A percentile compares a stretch with the other conserved stretches of the same genome.
These are phyloP conservation scores for Dicrurus megarhynchus DNA, from an alignment of 2,113 vertebrate species.

Conservation along the genomic window DNA sequence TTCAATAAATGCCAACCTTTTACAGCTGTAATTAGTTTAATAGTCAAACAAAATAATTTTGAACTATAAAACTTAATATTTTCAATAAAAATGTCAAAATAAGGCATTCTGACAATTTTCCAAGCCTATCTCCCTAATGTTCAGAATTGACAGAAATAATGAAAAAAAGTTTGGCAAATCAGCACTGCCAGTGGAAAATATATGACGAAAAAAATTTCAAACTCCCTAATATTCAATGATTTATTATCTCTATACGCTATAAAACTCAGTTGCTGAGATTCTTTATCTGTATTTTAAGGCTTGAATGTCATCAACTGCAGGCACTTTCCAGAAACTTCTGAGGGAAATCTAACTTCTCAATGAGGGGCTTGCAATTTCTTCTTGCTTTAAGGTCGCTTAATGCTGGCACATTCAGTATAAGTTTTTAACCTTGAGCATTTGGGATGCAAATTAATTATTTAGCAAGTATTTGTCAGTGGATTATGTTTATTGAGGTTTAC, in stretches of 20 bases:
- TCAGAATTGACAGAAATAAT: not conserved
- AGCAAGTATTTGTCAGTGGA: not conserved
- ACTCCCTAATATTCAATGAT: not conserved
- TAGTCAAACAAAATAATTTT: not conserved
- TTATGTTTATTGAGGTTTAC: not conserved
- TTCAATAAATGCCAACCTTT: not conserved
- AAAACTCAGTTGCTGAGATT: not conserved
- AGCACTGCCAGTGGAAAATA: not conserved
- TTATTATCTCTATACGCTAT: not conserved
- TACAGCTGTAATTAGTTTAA: not conserved
- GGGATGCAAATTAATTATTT: not conserved
- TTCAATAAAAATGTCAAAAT: constrained; percentile 15
- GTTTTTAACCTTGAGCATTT: not conserved
- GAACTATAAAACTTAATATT: not conserved
- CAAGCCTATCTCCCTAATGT: not conserved
- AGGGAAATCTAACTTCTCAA: not conserved
- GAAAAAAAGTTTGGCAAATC: not conserved
- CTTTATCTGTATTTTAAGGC: not conserved
- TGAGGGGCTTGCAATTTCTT: not conserved
- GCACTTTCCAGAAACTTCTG: not conserved
- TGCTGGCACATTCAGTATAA: not conserved
- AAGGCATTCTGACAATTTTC: not conserved
- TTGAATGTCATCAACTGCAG: not conserved
- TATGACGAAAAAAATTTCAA: not conserved
- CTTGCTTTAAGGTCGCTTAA: not conserved